A percentile compares a stretch with the other conserved stretches of the same genome.
Evolutionary conservation across 2,888 invertebrate genomes (phyloP).

Genomic region (Bunonema sp.): DNA sequence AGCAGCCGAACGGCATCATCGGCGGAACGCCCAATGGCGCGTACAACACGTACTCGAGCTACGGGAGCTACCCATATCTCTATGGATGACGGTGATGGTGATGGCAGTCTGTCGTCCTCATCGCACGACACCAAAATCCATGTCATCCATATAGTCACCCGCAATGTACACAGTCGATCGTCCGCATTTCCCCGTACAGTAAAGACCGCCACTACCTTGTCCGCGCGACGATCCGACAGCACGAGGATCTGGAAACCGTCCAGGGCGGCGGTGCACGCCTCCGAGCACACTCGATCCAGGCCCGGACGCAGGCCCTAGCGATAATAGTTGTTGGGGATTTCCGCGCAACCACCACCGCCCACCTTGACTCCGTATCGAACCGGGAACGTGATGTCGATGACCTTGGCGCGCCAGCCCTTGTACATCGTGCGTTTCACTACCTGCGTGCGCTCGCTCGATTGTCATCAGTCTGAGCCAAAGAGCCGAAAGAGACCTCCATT

Average conservation of each 20-base stretch:
- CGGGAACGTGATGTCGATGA: slow-evolving; percentile 76
- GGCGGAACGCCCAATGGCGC: too few relatives aligned
- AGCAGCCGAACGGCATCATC: too few relatives aligned
- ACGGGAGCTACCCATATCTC: too few relatives aligned
- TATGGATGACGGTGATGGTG: too few relatives aligned
- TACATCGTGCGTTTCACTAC: slow-evolving; percentile 62
- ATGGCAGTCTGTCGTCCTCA: too few relatives aligned
- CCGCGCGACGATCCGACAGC: slow-evolving; percentile 62
- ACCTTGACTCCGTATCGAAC: slow-evolving; percentile 55
- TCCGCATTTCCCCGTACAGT: neutral
- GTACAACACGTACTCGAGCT: too few relatives aligned
- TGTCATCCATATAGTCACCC: too few relatives aligned
- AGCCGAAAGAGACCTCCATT: slow-evolving; percentile 57
- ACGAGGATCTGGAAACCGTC: slow-evolving; percentile 69
- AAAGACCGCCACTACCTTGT: too few relatives aligned
- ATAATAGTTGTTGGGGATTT: too few relatives aligned
- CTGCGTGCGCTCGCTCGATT: slow-evolving; percentile 8
- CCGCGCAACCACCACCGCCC: slow-evolving; percentile 3
- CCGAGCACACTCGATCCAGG: slow-evolving; percentile 63
- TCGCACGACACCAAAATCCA: too few relatives aligned
- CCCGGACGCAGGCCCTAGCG: slow-evolving; percentile 66
- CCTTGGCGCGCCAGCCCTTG: slow-evolving; percentile 68
- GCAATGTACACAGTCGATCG: too few relatives aligned
- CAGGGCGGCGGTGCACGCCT: slow-evolving; percentile 65
- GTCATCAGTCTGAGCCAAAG: neutral